Evolutionary conservation across 2,888 invertebrate genomes (phyloP).

Genomic region (Incurvaria masculella): DNA sequence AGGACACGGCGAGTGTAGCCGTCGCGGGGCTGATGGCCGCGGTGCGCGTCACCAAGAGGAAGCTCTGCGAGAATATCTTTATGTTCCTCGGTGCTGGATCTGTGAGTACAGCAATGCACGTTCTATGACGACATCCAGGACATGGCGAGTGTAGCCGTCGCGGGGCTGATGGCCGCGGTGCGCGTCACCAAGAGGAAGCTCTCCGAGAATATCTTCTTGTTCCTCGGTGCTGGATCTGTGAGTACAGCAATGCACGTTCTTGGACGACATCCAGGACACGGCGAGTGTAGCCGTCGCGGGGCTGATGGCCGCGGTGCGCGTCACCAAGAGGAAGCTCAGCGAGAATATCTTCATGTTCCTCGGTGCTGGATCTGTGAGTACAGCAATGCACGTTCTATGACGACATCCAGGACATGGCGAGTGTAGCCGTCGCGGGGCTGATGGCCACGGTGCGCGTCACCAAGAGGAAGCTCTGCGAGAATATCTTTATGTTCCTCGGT

Average conservation of each 20-base stretch:
- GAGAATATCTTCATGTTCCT: too few relatives aligned
- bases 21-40: conserved; percentile 80
- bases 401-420: conserved; percentile 90
- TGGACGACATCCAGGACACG: conserved; percentile 92
- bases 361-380: too few relatives aligned
- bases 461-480: too few relatives aligned
- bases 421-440: conserved; percentile 84
- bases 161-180: conserved; percentile 70
- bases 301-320: conserved; percentile 62
- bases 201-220: too few relatives aligned
- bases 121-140: conserved; percentile 96
- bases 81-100: too few relatives aligned
- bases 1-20: conserved; percentile 86
- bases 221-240: too few relatives aligned
- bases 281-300: conserved; percentile 88
- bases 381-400: conserved; percentile 91
- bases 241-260: conserved; percentile 88
- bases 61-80: too few relatives aligned
- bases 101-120: conserved; percentile 87
- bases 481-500: conserved; percentile 78
- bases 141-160: conserved; percentile 85
- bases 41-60: too few relatives aligned
- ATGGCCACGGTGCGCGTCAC: conserved; percentile 61
- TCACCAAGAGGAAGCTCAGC: too few relatives aligned
- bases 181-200: too few relatives aligned